Evolutionary conservation across 2,113 vertebrate genomes (phyloP), one percentile per base, ranked within the genome.

Genomic region (Diglossa brunneiventris): DNA sequence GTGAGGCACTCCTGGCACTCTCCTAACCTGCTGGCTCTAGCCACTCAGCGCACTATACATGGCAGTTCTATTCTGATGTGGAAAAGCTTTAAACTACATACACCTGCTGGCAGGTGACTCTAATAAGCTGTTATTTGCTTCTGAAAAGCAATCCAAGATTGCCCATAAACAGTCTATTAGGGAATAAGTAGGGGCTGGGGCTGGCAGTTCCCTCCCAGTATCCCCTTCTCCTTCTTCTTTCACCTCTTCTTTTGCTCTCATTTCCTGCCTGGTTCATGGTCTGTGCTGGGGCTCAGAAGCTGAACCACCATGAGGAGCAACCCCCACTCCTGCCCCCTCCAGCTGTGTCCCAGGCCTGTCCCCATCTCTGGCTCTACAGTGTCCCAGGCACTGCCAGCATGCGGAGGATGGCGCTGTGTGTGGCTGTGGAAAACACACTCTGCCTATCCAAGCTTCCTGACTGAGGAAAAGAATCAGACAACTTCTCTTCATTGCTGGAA

Each of bases 121-220:
- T 75, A 46, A 69, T 75, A 90, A 74, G 53, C 88, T 80, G 53
- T 49, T 61, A 37, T 22, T 80, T 84, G 49, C 83, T 91, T 85
- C 11, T 6, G 94, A 46, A 87, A 76, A 82, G 55, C 74, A 44
- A 39, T 59, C 26, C 13, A 66, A 35, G 58, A 52, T 64, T 61
- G 75, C 52, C 24, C 4, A n/a, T 59, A 28, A 72, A 76, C 37
- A 66, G 33, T 12, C 11, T 23, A 0, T 87, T 37, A 26, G 33
- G 28, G 41, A 55, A 56, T 8, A 61, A 72, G 27, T 33, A n/a
- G 49, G 26, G 31, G 5, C 74, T 69, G 47, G 46, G 19, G n/a
- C 42, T 75, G 61, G 16, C 2, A 0, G 33, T 53, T 79, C 31
- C 17, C 9, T 73, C 44, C 11, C 0, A 16, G 6, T 27, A 9